Base-by-base conservation (phyloP, 2,888 invertebrate genomes). In the Pterostichus madidus region DNA sequence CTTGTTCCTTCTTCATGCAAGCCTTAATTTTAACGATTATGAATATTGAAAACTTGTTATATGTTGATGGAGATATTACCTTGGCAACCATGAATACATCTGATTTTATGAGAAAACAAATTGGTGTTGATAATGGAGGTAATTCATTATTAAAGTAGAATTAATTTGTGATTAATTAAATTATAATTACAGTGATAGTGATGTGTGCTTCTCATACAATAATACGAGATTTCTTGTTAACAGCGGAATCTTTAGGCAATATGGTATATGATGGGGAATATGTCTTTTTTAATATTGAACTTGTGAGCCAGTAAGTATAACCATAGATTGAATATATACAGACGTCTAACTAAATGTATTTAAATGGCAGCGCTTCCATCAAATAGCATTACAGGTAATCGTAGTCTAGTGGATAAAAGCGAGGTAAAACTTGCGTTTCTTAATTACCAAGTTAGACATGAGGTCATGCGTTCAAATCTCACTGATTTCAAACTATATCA, bases 191-290 rank as follows among this genome's bases (percentile, higher is more conserved):
- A 99, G 99, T 99, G 89, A 96, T 99, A 86, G 95, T 98, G 85
- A 94, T 99, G 88, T 99, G 99, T 88, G 98, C 98, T 0, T 97
- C 96, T 87, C 96, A 96, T 0, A 93, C 93, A 85, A 96, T 96
- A 2, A 96, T 99, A 64, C 92, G 99, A 80, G 95, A 98, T 88
- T 97, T 99, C 86, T 94, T 99, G 92, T 91, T 99, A 87, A 97
- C 97, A 6, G 99, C 99, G 0, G 96, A 98, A 86, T 96, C 97
- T 85, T 92, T 99, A 84, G 96, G 97, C 86, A 83, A 35, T 15
- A 99, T 99, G 97, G 96, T 98, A 85, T 95, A 96, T 82, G 96
- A 96, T 83, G 99, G 99, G 6, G 99, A 99, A 91, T 99, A 99
- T 90, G 97, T 98, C 78, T 98, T 99, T 92, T 97, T 99, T 91